Conservation (phyloP, 2,113 vertebrate species). For the Ancistrus triradiatus region DNA sequence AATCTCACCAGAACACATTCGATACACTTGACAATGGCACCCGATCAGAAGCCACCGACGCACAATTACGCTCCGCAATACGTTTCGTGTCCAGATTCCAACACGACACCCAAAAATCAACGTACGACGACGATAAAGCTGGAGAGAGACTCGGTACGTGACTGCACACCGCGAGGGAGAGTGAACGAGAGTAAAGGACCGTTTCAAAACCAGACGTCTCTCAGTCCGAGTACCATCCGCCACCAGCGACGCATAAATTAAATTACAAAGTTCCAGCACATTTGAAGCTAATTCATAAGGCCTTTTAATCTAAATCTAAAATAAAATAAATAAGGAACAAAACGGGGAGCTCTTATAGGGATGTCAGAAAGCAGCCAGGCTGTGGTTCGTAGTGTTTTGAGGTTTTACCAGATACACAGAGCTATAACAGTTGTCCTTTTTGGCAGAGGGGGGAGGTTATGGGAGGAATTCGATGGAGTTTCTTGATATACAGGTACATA, state of each 20-base stretch:
- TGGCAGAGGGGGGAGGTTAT: background rate
- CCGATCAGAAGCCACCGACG: conserved; percentile 18
- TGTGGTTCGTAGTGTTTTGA: conserved; percentile 53
- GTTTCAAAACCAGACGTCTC: background rate
- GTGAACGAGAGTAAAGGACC: background rate
- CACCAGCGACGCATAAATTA: conserved; percentile 29
- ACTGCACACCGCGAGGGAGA: conserved; percentile 4
- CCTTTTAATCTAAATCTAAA: conserved; percentile 35
- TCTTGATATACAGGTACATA: conserved; percentile 57
- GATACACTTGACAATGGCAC: conserved; percentile 10
- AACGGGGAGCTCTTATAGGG: conserved; percentile 54
- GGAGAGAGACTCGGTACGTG: background rate
- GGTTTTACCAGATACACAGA: conserved; percentile 37
- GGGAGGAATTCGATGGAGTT: conserved; percentile 45
- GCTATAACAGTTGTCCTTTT: conserved; percentile 50
- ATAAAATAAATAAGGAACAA: conserved; percentile 46
- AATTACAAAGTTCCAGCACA: conserved; percentile 39
- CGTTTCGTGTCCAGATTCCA: conserved; percentile 37
- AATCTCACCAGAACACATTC: conserved; percentile 14
- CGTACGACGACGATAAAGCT: conserved; percentile 19
- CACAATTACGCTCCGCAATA: conserved; percentile 5
- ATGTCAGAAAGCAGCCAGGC: conserved; percentile 40
- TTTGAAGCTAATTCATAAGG: conserved; percentile 31
- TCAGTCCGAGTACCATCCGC: background rate
- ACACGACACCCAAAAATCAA: conserved; percentile 10